Base-by-base conservation (phyloP, 2,888 invertebrate species). In the Neria commutata region DNA sequence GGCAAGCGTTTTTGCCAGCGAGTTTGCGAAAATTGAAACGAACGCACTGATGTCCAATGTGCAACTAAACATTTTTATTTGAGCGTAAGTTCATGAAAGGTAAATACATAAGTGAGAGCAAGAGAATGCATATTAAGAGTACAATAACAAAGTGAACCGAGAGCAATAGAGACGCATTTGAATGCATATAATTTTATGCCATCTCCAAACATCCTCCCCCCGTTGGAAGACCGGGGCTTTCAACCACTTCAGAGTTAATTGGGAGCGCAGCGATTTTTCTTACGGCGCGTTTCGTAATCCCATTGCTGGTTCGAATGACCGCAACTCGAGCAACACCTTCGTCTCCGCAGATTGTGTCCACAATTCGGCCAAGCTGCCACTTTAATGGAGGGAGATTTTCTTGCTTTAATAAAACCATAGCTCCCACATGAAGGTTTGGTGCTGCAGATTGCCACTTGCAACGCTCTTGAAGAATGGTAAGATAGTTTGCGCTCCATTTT, bases 371-470 rank as follows among this genome's bases (percentile, higher is more conserved):
- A 5, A 56, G 29, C n/a, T 42, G 54, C 50, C 58, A 54, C n/a
- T 45, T 58, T 1, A 54, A 10, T 3, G 49, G 54, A n/a, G 58
- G 42, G 2, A 54, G 46, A 34, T 57, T 57, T 52, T 47, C 47
- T n/a, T 58, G 54, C 23, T 54, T 58, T n/a, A 58, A 10, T 21
- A 58, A 24, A 11, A 58, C 54, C 45, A 58, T 48, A 5, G 42
- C 21, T 14, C 42, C 42, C 14, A 42, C 21, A 21, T 8, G 21
- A 42, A 42, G 17, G 21, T 42, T 42, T 17, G 21, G 42, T 19
- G 42, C 14, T 19, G 21, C 17, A 19, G 42, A 42, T 21, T 42
- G 21, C 42, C 21, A 17, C n/a, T 37, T 37, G 37, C 10, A 14
- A 19, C 42, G 17, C 42, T 42, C 21, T 21, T 42, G 42, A 5